These are phyloP conservation scores for Geotrypetes seraphini DNA, from an alignment of 2,797 vertebrate genomes.

Conservation along the genomic window DNA sequence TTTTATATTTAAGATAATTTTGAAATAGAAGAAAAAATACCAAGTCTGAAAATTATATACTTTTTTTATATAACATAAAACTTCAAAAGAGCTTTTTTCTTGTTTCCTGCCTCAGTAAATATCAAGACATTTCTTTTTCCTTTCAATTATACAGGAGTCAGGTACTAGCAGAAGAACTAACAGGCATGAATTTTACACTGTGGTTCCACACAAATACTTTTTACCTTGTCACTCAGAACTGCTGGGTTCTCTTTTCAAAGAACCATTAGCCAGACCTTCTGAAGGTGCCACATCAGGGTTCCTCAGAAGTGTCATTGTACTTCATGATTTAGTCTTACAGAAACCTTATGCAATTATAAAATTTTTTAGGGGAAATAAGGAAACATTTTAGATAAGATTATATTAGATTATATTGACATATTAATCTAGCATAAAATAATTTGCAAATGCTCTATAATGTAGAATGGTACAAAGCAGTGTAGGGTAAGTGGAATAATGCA, in stretches of 20 bases:
- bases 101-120: background rate
- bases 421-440: too few species aligned
- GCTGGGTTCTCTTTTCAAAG: background rate
- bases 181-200: background rate
- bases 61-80: too few species aligned
- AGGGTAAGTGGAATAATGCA: too few species aligned
- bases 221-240: background rate
- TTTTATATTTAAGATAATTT: too few species aligned
- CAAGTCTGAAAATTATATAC: too few species aligned
- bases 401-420: slow-evolving; percentile 6
- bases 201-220: background rate
- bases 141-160: background rate
- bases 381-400: background rate
- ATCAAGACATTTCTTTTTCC: background rate
- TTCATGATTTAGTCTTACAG: slow-evolving; percentile 1
- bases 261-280: background rate
- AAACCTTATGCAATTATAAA: background rate
- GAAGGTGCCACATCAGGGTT: background rate
- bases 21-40: too few species aligned
- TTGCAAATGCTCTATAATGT: too few species aligned
- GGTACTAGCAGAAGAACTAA: background rate
- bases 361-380: background rate
- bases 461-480: too few species aligned
- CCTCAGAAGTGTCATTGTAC: slow-evolving; percentile 1
- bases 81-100: background rate